phyloP scores from a whole-genome alignment of 1,140 invertebrate species.

The Streblospio benedicti region DNA sequence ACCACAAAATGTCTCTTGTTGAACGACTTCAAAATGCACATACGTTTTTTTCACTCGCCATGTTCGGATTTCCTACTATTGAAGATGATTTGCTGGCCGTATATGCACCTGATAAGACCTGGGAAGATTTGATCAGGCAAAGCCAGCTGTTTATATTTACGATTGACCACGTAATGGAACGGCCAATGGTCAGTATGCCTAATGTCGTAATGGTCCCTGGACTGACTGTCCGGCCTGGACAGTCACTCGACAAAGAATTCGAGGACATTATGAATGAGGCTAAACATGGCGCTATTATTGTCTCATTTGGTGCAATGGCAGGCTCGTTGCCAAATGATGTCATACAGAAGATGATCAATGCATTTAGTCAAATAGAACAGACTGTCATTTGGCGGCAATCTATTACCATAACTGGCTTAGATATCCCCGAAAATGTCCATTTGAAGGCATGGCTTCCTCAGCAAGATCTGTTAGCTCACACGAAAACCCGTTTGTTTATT shows the following conservation, averaged over 20 bases:
- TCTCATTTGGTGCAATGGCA: neutral
- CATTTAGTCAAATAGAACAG: conserved; percentile 49
- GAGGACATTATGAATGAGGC: neutral
- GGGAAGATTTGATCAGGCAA: neutral
- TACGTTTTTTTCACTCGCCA: neutral
- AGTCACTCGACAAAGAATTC: neutral
- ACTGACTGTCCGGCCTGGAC: neutral
- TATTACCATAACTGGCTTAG: conserved; percentile 47
- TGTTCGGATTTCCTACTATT: neutral
- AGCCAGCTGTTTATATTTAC: neutral
- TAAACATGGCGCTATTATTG: neutral
- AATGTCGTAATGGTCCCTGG: neutral
- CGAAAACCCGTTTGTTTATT: conserved; percentile 26
- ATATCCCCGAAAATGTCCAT: neutral
- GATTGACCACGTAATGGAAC: neutral
- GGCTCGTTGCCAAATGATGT: conserved; percentile 9
- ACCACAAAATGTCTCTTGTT: neutral
- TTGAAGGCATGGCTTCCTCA: conserved; percentile 17
- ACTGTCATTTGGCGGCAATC: conserved; percentile 52
- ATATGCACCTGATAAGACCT: neutral
- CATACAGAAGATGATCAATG: conserved; percentile 37
- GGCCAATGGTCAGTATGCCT: neutral
- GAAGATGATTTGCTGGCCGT: neutral
- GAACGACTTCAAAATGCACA: too few relatives aligned
- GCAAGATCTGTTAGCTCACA: conserved; percentile 14